Percentiles rank a stretch among this genome's conserved stretches.
phyloP scores from a whole-genome alignment of 1,140 invertebrate genomes.

The Patella vulgata region DNA sequence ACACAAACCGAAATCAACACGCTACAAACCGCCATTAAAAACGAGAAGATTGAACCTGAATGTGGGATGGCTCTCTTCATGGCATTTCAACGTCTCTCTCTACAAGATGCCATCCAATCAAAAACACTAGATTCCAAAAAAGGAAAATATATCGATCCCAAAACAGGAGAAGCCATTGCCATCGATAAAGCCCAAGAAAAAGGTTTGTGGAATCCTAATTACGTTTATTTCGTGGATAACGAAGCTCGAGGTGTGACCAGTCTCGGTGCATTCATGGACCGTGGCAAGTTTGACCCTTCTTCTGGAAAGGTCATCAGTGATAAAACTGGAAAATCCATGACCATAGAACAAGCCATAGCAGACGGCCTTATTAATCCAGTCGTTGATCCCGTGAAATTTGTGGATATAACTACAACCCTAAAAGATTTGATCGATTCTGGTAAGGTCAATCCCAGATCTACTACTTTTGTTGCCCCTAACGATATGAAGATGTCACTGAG shows the following conservation, averaged over 20 bases:
- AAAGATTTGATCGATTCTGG: conserved; percentile 55
- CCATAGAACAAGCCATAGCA: conserved; percentile 81
- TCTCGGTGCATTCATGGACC: conserved; percentile 45
- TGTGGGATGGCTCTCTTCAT: conserved; percentile 71
- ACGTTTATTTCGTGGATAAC: conserved; percentile 54
- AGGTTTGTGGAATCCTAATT: conserved; percentile 50
- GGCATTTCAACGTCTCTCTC: conserved; percentile 73
- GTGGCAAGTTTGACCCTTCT: conserved; percentile 73
- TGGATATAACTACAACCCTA: conserved; percentile 48
- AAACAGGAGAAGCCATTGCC: conserved; percentile 42
- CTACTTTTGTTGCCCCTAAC: conserved; percentile 57
- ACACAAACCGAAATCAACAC: conserved; percentile 35
- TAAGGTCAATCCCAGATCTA: conserved; percentile 54
- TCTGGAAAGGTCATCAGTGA: conserved; percentile 79
- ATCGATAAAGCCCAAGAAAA: conserved; percentile 69
- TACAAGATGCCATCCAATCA: conserved; percentile 77
- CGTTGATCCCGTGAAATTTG: conserved; percentile 45
- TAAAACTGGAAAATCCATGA: conserved; percentile 76
- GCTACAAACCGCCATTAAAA: conserved; percentile 47
- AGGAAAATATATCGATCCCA: conserved; percentile 42
- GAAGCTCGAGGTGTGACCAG: conserved; percentile 45
- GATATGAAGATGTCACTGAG: conserved; percentile 55
- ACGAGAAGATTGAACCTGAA: conserved; percentile 53
- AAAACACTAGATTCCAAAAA: conserved; percentile 71
- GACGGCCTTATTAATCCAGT: conserved; percentile 75